Conservation (phyloP, 2,888 invertebrate genomes). For the Nemotelus nigrinus region DNA sequence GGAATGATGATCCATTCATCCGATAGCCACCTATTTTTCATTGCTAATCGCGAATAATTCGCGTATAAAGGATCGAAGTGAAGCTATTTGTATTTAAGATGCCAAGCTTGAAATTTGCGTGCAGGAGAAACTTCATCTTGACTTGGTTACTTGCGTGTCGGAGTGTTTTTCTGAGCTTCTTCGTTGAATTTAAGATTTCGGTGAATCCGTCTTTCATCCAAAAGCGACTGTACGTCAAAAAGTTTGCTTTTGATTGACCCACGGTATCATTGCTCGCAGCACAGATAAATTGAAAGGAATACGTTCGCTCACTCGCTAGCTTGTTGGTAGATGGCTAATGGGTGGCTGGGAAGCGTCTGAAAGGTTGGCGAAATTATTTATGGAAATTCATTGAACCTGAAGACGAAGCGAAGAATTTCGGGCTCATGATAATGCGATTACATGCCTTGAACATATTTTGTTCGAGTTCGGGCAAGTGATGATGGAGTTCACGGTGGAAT, state of each 20-base stretch:
- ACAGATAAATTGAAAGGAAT: not conserved
- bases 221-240: not conserved
- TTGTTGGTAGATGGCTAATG: too few species aligned
- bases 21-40: too few species aligned
- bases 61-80: too few species aligned
- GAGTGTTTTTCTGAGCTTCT: too few species aligned
- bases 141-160: too few species aligned
- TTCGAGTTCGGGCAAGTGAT: not conserved
- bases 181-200: too few species aligned
- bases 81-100: too few species aligned
- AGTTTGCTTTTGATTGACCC: slow-evolving; percentile 9
- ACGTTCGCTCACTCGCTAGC: not conserved
- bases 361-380: slow-evolving; percentile 14
- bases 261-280: not conserved
- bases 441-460: slow-evolving; percentile 7
- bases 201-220: too few species aligned
- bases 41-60: too few species aligned
- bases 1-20: too few species aligned
- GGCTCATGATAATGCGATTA: slow-evolving; percentile 11
- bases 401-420: not conserved
- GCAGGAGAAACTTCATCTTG: too few species aligned
- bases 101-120: too few species aligned
- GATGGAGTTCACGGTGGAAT: not conserved
- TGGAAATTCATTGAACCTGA: slow-evolving; percentile 19
- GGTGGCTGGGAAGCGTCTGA: not conserved